A percentile compares a stretch with the other conserved stretches of the same genome.
These are phyloP conservation scores for Tinamus major DNA, from an alignment of 2,797 vertebrate species.

Conservation along the genomic window DNA sequence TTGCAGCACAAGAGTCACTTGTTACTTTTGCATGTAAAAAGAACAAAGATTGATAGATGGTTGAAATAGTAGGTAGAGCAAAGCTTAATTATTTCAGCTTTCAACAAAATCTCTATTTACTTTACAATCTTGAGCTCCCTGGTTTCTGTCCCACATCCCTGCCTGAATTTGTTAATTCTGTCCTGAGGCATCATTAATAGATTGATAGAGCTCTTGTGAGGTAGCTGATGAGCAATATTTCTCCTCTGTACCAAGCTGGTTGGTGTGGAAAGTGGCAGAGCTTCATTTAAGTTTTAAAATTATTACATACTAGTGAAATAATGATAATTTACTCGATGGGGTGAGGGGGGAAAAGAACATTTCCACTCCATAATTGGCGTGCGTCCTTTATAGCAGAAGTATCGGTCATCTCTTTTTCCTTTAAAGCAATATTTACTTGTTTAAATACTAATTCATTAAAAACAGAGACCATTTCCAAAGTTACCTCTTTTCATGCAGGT, in stretches of 20 bases:
- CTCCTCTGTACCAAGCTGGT: not conserved
- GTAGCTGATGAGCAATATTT: not conserved
- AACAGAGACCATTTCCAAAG: not conserved
- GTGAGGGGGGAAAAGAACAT: not conserved
- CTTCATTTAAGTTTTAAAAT: not conserved
- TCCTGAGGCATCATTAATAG: not conserved
- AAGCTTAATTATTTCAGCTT: constrained; percentile 60
- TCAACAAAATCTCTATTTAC: constrained; percentile 49
- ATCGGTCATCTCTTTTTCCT: not conserved
- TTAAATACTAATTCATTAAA: not conserved
- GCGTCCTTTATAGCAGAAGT: not conserved
- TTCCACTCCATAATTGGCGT: not conserved
- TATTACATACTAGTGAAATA: not conserved
- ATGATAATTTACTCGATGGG: not conserved
- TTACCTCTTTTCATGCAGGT: not conserved
- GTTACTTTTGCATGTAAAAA: constrained; percentile 38
- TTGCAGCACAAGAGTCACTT: constrained; percentile 12
- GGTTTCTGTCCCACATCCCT: not conserved
- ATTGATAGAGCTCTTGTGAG: not conserved
- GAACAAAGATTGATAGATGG: constrained; percentile 11
- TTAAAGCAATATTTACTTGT: not conserved
- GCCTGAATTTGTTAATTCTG: not conserved
- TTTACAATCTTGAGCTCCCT: constrained; percentile 39
- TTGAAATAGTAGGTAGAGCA: constrained; percentile 51
- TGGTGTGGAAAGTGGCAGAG: not conserved